phyloP scores from a whole-genome alignment of 2,888 invertebrate genomes.

The Notodonta dromedarius region DNA sequence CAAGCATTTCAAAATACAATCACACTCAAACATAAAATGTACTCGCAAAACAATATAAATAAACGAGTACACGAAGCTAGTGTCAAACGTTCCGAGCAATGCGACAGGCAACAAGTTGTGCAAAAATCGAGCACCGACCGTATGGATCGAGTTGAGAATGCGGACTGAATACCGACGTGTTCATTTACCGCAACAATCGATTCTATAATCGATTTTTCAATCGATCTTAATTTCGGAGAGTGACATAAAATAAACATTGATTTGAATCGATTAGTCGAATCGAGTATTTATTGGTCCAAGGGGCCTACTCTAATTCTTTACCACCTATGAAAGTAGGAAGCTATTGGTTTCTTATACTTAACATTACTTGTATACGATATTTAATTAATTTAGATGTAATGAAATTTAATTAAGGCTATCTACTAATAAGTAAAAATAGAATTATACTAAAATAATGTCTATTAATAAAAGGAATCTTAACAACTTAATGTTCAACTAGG shows the following conservation, averaged over 20 bases:
- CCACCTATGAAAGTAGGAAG: no score
- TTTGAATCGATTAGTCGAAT: background rate
- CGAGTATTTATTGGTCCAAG: background rate
- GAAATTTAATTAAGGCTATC: no score
- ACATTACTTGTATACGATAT: no score
- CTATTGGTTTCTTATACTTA: no score
- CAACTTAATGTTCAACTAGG: no score
- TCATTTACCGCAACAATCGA: slow-evolving; percentile 45
- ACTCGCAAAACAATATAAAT: slow-evolving; percentile 57
- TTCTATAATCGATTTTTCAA: slow-evolving; percentile 39
- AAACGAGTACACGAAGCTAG: slow-evolving; percentile 63
- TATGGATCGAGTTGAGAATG: slow-evolving; percentile 68
- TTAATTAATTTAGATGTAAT: no score
- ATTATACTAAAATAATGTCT: no score
- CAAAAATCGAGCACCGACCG: slow-evolving; percentile 66
- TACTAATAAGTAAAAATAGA: no score
- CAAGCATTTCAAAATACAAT: slow-evolving; percentile 10
- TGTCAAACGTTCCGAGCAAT: slow-evolving; percentile 62
- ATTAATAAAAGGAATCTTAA: no score
- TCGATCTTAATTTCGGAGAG: slow-evolving; percentile 19
- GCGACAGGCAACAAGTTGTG: slow-evolving; percentile 76
- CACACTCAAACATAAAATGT: slow-evolving; percentile 40
- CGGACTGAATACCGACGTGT: slow-evolving; percentile 66
- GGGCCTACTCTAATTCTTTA: background rate
- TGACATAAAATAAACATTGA: slow-evolving; percentile 3